A percentile compares a stretch with the other conserved stretches of the same genome.
Conservation (phyloP, 2,113 vertebrate genomes). For the Oenanthe oenanthe region DNA sequence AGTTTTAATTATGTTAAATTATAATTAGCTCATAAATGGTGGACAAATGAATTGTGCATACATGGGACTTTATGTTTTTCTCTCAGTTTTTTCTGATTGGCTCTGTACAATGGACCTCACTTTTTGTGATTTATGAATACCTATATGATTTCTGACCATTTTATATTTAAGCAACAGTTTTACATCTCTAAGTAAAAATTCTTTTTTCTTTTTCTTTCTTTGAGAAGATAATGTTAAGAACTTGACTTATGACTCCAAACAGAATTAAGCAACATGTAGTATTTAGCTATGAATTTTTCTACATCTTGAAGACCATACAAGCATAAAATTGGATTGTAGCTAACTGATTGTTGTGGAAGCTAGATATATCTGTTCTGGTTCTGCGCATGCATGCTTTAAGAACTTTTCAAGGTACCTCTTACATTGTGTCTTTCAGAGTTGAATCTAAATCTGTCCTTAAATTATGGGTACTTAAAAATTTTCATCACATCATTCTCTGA, state of each 20-base stretch:
- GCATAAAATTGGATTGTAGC: neutral
- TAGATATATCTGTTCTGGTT: neutral
- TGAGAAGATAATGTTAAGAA: neutral
- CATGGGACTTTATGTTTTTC: neutral
- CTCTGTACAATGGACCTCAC: neutral
- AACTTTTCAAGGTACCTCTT: neutral
- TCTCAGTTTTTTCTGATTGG: neutral
- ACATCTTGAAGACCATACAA: neutral
- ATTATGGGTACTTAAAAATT: neutral
- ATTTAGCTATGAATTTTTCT: neutral
- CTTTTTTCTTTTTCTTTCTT: neutral
- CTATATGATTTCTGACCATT: neutral
- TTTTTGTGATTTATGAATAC: neutral
- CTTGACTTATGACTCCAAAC: neutral
- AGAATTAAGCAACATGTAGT: neutral
- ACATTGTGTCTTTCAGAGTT: neutral
- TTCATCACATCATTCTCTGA: neutral
- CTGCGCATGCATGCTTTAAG: neutral
- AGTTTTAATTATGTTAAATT: neutral
- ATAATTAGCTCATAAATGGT: neutral
- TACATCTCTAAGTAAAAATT: neutral
- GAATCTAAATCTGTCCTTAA: neutral
- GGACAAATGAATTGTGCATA: neutral
- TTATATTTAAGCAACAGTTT: neutral
- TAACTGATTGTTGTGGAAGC: neutral